Evolutionary conservation across 37 sponge, comb jelly and placozoan genomes (phyloP).

Genomic region (Axinella damicornis): DNA sequence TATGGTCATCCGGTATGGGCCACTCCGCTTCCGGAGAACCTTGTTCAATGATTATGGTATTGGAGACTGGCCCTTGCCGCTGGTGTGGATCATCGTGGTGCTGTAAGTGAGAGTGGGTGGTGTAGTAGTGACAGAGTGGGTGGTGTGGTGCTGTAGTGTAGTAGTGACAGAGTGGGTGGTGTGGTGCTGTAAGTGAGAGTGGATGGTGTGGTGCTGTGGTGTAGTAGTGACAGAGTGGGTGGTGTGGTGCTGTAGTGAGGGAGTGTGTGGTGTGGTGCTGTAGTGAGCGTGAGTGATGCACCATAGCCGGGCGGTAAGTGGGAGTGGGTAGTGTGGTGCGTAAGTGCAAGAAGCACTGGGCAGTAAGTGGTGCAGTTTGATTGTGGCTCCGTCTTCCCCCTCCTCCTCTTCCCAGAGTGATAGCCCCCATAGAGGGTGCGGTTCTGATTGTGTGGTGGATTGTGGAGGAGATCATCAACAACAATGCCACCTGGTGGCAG

Average conservation of each 20-base stretch:
- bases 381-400: too few species aligned
- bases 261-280: too few species aligned
- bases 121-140: too few species aligned
- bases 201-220: too few species aligned
- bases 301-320: too few species aligned
- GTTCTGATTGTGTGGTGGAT: constrained; percentile 82
- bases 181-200: constrained; percentile 67
- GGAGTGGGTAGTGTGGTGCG: too few species aligned
- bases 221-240: too few species aligned
- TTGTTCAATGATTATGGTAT: constrained; percentile 80
- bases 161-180: too few species aligned
- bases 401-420: constrained; percentile 24
- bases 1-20: constrained; percentile 66
- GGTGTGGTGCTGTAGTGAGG: constrained; percentile 76
- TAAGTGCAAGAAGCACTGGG: too few species aligned
- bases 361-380: too few species aligned
- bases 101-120: constrained; percentile 51
- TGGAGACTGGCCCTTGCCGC: constrained; percentile 84
- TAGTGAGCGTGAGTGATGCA: too few species aligned
- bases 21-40: constrained; percentile 49
- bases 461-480: constrained; percentile 47
- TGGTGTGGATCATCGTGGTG: constrained; percentile 73
- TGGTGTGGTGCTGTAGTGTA: too few species aligned
- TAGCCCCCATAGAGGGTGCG: constrained; percentile 66
- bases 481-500: constrained; percentile 51